Percentiles rank a stretch among this genome's conserved stretches.
Evolutionary conservation across 2,888 invertebrate genomes (phyloP).

Genomic region (Branchellion lobata): DNA sequence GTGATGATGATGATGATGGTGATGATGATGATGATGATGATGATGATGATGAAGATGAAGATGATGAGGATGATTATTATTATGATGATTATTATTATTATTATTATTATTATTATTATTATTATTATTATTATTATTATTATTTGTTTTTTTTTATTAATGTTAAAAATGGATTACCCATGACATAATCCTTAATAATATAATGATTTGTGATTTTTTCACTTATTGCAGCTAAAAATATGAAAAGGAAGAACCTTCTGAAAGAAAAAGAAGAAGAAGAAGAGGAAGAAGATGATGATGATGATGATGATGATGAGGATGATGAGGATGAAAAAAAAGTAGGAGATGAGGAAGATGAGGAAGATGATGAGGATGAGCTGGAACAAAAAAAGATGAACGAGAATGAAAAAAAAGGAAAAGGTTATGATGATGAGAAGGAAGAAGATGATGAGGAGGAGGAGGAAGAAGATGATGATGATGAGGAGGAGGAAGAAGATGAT

Average conservation of each 20-base stretch:
- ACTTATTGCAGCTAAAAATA: background rate
- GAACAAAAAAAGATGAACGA: no score
- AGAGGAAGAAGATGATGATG: slow-evolving; percentile 8
- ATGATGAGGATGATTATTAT: no score
- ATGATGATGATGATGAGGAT: slow-evolving; percentile 3
- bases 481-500: no score
- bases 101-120: background rate
- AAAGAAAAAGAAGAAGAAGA: background rate
- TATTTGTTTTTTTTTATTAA: background rate
- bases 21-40: no score
- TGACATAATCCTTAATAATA: no score
- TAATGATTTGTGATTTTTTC: background rate
- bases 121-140: no score
- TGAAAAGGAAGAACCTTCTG: background rate
- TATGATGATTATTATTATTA: background rate
- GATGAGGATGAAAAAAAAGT: background rate
- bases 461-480: no score
- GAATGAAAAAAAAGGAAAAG: background rate
- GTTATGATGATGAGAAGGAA: background rate
- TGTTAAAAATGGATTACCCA: no score
- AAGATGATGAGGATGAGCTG: background rate
- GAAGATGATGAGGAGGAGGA: no score
- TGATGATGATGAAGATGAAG: no score
- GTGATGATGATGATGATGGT: no score
- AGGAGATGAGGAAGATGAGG: background rate